These are phyloP conservation scores for Spinus olivaceus DNA, from an alignment of 2,797 vertebrate genomes.

Conservation along the genomic window DNA sequence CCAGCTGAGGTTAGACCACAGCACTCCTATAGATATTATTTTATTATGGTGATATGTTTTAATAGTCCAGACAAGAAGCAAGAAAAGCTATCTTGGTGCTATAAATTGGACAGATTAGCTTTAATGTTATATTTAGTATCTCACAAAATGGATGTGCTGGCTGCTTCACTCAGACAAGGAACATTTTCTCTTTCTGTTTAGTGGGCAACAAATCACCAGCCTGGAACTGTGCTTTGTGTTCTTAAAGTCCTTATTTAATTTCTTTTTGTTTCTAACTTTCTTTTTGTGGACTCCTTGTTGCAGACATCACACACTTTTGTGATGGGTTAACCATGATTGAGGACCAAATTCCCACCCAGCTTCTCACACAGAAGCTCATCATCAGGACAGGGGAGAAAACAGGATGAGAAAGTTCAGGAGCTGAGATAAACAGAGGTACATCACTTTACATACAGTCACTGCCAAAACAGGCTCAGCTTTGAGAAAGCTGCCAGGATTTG, in stretches of 20 bases:
- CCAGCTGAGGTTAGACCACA: not conserved
- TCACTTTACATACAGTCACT: not conserved
- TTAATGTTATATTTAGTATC: slow-evolving; percentile 49
- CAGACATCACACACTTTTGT: not conserved
- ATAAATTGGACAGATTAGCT: slow-evolving; percentile 63
- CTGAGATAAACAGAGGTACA: not conserved
- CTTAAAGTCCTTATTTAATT: not conserved
- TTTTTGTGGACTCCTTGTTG: not conserved
- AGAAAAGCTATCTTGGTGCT: slow-evolving; percentile 11
- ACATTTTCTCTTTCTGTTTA: slow-evolving; percentile 10
- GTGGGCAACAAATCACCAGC: slow-evolving; percentile 8
- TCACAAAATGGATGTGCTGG: slow-evolving; percentile 22
- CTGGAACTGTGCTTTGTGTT: not conserved
- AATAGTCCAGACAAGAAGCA: slow-evolving; percentile 32
- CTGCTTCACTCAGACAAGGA: not conserved
- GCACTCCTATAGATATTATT: not conserved
- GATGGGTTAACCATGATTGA: not conserved
- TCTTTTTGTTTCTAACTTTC: not conserved
- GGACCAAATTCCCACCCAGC: not conserved
- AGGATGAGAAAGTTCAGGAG: not conserved
- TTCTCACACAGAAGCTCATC: not conserved
- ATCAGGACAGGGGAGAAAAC: not conserved
- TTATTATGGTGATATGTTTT: slow-evolving; percentile 50
- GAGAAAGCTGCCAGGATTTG: not conserved
- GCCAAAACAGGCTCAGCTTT: not conserved